Evolutionary conservation across 2,113 vertebrate genomes (phyloP), one percentile per base, ranked within the genome.

Genomic region (Phaethon lepturus): DNA sequence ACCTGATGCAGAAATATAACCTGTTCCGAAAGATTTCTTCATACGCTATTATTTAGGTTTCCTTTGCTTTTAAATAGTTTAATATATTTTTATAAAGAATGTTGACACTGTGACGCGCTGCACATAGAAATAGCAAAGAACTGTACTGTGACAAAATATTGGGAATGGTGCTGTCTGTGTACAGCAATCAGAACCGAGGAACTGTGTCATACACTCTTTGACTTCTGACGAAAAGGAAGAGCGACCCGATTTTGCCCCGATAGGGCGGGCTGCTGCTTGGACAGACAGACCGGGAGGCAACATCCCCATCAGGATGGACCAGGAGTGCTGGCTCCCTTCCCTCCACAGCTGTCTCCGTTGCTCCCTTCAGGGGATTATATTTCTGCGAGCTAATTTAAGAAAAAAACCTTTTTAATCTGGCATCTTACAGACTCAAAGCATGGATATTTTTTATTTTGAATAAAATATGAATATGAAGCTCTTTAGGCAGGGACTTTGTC

Each of bases 341-440:
- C 84, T 92, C 88, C 68, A 17, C 97, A 97, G 96, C 93, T 95
- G 94, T 40, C 90, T 96, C 86, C 86, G 94, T 89, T 11, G 0
- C 55, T 97, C 94, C 92, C 93, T 40, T 78, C 93, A 67, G 93
- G 88, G 88, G 85, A 55, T 67, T 94, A 20, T 55, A 72, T 74
- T 95, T 79, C 89, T 90, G 40, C 87, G 69, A 96, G 90, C 81
- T 93, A 90, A 93, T 95, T 93, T 96, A 76, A 90, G 90, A 96
- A 81, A 93, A 96, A 96, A 97, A 87, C 91, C 89, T 88, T 83
- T 93, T 88, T 86, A 96, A 97, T 94, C 84, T 2, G 0, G 26
- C 74, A 47, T 93, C 23, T 93, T 71, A 76, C 77, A 60, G 47
- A 19, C 73, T 93, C 55, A n/a, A 95, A 92, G 75, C 66, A 49